Base-by-base conservation (phyloP, 2,113 vertebrate genomes). In the Thermophis baileyi region DNA sequence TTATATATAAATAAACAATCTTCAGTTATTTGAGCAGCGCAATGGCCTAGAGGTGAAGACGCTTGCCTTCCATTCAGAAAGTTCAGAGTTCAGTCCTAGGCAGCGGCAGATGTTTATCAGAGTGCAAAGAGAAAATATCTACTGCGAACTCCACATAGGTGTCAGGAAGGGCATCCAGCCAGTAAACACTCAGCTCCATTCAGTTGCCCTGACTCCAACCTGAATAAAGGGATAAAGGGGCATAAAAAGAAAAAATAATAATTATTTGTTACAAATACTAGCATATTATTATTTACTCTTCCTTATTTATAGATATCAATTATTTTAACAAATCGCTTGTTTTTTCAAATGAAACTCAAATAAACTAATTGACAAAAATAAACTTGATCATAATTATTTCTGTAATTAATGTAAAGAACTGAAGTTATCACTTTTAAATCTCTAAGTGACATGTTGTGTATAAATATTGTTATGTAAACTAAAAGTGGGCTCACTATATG, bases 321-420 rank as follows among this genome's bases (percentile, higher is more conserved):
- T 63, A 69, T 50, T 24, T 47, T 92, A 87, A 47, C 4, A 49
- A 86, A 25, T 87, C n/a, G 3, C 4, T 22, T 40, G 16, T 94
- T 63, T 63, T 63, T 90, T 63, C 92, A 44, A 93, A 94, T 94
- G 87, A 94, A 93, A 25, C 46, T 91, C 18, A 47, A 74, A 86
- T 49, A 27, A 88, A 47, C 47, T 89, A 85, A 89, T 55, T 85
- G 40, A 85, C 44, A 27, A 46, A 89, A 55, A 24, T 20, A 49
- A 18, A 40, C 10, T 92, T 57, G 3, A 57, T 53, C 35, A 47
- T 5, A 74, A n/a, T 53, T 86, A 91, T 20, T 30, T 55, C 11
- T 91, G 35, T 47, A 91, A 91, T 55, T 86, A 44, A 18, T n/a
- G 16, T 46, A 91, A 91, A 85, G 35, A 86, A 91, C 40, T 85